Percentiles rank a stretch among this genome's conserved stretches.
These are phyloP conservation scores for Lasius platythorax DNA, from an alignment of 2,888 invertebrate species.

Conservation along the genomic window DNA sequence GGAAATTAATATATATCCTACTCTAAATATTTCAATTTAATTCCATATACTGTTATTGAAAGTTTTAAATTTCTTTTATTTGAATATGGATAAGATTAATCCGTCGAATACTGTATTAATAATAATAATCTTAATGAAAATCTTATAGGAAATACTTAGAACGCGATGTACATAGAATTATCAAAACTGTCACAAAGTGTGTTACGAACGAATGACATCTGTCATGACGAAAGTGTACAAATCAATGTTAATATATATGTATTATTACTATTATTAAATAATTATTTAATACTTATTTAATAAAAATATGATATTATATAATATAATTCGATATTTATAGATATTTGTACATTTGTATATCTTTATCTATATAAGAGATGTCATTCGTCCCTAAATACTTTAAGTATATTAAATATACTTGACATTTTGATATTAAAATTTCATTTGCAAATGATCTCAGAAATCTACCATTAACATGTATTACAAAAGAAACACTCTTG, in stretches of 20 bases:
- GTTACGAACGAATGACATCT: not conserved
- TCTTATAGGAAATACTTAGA: not conserved
- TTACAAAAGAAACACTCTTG: not conserved
- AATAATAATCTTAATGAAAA: not conserved
- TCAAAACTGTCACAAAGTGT: not conserved
- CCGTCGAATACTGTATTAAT: not conserved
- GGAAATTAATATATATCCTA: no score
- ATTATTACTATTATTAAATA: not conserved
- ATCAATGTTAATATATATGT: not conserved
- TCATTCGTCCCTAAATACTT: not conserved
- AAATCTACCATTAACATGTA: not conserved
- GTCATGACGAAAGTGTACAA: not conserved
- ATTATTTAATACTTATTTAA: not conserved
- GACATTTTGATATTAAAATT: not conserved
- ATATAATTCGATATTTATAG: not conserved
- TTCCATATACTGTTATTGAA: not conserved
- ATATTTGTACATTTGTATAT: not conserved
- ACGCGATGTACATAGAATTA: not conserved
- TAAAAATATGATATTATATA: not conserved
- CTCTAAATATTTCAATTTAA: not conserved
- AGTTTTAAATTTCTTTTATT: not conserved
- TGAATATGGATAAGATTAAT: not conserved
- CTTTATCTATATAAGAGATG: not conserved
- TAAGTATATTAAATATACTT: not conserved
- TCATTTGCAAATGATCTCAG: not conserved